Evolutionary conservation across 1,140 invertebrate species (phyloP), one percentile per base, ranked within the genome.

Genomic region (Holcopasites calliopsidis): DNA sequence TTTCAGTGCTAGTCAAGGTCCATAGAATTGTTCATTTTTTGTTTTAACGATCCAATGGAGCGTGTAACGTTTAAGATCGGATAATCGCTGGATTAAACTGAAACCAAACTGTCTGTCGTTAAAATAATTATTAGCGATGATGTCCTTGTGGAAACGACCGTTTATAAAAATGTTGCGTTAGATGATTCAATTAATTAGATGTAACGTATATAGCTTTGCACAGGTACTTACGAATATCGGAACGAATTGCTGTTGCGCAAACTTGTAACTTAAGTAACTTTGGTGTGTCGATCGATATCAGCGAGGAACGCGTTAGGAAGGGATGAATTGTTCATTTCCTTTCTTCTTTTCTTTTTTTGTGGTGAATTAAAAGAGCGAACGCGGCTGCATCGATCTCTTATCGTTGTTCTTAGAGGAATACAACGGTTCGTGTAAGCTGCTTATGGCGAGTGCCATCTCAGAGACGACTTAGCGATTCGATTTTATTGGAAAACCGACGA

Each of bases 321-420:
- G 50, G 28, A 21, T 44, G 21, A 3, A 11, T 35, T 35, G 49
- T 66, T 74, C 13, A 42, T 38, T 57, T 57, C 50, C 33, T 38
- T 68, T 49, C 31, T n/a, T n/a, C n/a, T n/a, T n/a, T n/a, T n/a
- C n/a, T n/a, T n/a, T n/a, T n/a, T n/a, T n/a, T n/a, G n/a, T n/a
- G n/a, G n/a, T n/a, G 35, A 16, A 28, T 35, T 26, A 42, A 31
- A 64, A 42, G 79, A 33, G 58, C 76, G 81, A 83, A 79, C 58
- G 81, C 77, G 81, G 77, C 60, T 13, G 69, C 33, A 77, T 81
- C 60, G 79, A 82, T 58, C 70, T 65, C 33, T 31, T 33, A 55
- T 77, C 42, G 44, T 70, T 35, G 28, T 49, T 64, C 76, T 77
- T 47, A 55, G 11, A 64, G 35, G 71, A n/a, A 80, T 55, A 33